Base-by-base conservation (phyloP, 2,797 vertebrate species). In the Furcifer pardalis region DNA sequence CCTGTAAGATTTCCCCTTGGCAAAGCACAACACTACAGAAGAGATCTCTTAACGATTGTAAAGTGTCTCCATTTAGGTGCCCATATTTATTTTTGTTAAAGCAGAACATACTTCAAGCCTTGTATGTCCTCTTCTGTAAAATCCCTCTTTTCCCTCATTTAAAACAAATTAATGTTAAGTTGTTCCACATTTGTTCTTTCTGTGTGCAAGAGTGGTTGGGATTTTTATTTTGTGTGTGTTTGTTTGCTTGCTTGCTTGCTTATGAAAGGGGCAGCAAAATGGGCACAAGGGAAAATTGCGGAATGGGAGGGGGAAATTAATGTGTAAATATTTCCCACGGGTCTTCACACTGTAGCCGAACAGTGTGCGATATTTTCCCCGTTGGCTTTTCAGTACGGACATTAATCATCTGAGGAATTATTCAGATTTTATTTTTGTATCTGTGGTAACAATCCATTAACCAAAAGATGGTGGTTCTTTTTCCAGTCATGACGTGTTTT, bases 381-480 rank as follows among this genome's bases (percentile, higher is more conserved):
- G 92, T 96, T 95, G 94, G 95, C 95, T 96, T 95, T 94, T 95
- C 95, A 96, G 95, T 96, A 95, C 95, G 92, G 95, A 95, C 91
- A 92, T 96, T 93, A 95, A 94, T 96, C 94, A 95, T 95, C 94
- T 90, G 94, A 95, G 94, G 96, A 95, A 96, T 94, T 94, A 96
- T 94, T 94, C 94, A 96, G 91, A 96, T 96, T 96, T 96, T 95
- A 94, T 96, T 94, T 97, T 97, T 97, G 86, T 96, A 96, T 95
- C 94, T 95, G 94, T 97, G 95, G 94, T 97, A 96, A 97, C 95
- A 96, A 96, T 95, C 95, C 95, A 95, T 96, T 96, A 96, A 97
- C 94, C 95, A 94, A 89, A 91, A 95, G 88, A 84, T 92, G 88
- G 93, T 85, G 91, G 88, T 91, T 91, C 27, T 77, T 94, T 94